Percentiles rank a stretch among this genome's conserved stretches.
These are phyloP conservation scores for Danio tinwini DNA, from an alignment of 2,797 vertebrate species.

Conservation along the genomic window DNA sequence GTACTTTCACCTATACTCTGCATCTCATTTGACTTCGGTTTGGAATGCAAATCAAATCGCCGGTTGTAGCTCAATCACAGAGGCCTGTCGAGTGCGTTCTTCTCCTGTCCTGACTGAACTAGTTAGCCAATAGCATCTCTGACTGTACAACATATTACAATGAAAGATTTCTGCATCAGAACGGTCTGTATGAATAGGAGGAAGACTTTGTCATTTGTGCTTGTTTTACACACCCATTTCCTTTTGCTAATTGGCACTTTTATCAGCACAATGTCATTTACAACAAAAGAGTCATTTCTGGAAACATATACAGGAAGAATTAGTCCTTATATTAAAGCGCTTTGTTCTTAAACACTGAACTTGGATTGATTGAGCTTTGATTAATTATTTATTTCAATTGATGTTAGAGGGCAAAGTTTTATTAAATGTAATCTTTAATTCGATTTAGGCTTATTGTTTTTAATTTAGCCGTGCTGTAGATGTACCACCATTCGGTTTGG, in stretches of 20 bases:
- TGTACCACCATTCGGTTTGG: neutral
- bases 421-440: neutral
- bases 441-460: neutral
- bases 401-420: neutral
- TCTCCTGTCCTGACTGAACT: neutral
- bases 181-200: neutral
- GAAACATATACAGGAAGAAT: neutral
- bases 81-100: neutral
- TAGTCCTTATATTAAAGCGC: neutral
- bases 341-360: neutral
- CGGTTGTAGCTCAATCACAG: conserved; percentile 15
- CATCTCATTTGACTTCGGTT: conserved; percentile 77
- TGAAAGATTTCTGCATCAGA: neutral
- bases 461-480: neutral
- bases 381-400: neutral
- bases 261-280: neutral
- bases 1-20: neutral
- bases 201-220: neutral
- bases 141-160: neutral
- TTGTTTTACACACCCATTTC: neutral
- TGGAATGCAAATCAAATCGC: conserved; percentile 75
- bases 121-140: conserved; percentile 2
- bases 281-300: neutral
- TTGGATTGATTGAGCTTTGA: neutral
- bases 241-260: conserved; percentile 16